Evolutionary conservation across 2,888 invertebrate genomes (phyloP).

Genomic region (Diabrotica balteata): DNA sequence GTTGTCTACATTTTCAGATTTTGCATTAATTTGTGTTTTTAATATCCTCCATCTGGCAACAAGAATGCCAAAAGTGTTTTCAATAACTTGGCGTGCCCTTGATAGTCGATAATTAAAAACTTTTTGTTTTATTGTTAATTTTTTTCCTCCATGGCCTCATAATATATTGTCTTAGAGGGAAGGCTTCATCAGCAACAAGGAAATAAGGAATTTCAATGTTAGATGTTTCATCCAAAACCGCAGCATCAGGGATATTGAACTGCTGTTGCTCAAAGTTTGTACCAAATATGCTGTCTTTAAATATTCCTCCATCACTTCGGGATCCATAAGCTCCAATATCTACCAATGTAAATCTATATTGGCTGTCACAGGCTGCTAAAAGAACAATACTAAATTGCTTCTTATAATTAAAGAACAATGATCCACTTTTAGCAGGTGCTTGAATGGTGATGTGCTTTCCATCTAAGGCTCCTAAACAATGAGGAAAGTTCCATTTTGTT

Average conservation of each 20-base stretch:
- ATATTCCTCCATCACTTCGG: slow-evolving; percentile 8
- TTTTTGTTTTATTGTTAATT: neutral
- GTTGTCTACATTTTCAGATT: neutral
- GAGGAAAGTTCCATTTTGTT: slow-evolving; percentile 35
- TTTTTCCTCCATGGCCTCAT: slow-evolving; percentile 26
- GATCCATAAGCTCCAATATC: slow-evolving; percentile 19
- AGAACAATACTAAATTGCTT: slow-evolving; percentile 23
- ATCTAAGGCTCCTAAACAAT: slow-evolving; percentile 31
- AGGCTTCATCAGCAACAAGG: slow-evolving; percentile 29
- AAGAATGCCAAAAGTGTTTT: neutral
- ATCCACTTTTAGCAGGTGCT: slow-evolving; percentile 24
- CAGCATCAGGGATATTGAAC: slow-evolving; percentile 16
- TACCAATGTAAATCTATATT: slow-evolving; percentile 24
- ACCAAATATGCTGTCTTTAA: slow-evolving; percentile 20
- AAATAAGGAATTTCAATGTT: slow-evolving; percentile 14
- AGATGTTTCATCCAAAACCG: slow-evolving; percentile 13
- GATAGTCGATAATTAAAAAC: slow-evolving; percentile 3
- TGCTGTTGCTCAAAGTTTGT: neutral
- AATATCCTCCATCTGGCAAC: neutral
- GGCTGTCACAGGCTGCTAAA: slow-evolving; percentile 28
- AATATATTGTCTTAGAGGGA: slow-evolving; percentile 28
- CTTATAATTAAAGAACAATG: slow-evolving; percentile 25
- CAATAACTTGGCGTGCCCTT: slow-evolving; percentile 6
- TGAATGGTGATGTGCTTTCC: slow-evolving; percentile 24
- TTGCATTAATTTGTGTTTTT: neutral